A percentile compares a stretch with the other conserved stretches of the same genome.
Conservation (phyloP, 1,140 invertebrate genomes). For the Drosophila prosaltans region DNA sequence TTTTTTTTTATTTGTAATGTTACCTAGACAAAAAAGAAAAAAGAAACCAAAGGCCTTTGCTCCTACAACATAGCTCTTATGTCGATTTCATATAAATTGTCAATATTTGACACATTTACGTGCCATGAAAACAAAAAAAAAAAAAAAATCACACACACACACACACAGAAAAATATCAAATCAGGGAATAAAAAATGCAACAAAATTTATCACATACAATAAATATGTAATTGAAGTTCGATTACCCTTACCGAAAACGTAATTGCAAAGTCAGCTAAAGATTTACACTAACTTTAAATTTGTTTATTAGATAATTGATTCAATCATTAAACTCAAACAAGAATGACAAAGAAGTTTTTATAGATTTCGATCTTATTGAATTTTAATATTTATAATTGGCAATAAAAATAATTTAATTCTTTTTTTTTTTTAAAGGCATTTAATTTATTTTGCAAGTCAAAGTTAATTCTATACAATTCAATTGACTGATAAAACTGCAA, state of each 20-base stretch:
- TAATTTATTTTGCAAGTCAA: too few relatives aligned
- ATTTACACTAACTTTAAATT: too few relatives aligned
- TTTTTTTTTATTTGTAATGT: constrained; percentile 5
- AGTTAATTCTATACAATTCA: too few relatives aligned
- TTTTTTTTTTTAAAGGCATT: too few relatives aligned
- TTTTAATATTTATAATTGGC: too few relatives aligned
- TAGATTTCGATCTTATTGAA: too few relatives aligned
- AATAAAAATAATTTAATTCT: too few relatives aligned
- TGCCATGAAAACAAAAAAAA: constrained; percentile 45
- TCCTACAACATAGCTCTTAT: constrained; percentile 52
- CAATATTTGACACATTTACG: constrained; percentile 79
- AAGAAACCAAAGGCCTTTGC: constrained; percentile 4
- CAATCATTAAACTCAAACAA: too few relatives aligned
- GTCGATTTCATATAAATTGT: constrained; percentile 77
- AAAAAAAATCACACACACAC: constrained; percentile 21
- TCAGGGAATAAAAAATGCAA: constrained; percentile 2
- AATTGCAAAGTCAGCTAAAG: background rate
- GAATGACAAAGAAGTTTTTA: too few relatives aligned
- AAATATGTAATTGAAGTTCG: constrained; percentile 5
- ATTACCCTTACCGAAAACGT: background rate
- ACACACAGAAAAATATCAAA: constrained; percentile 18
- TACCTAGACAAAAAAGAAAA: constrained; percentile 5
- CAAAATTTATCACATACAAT: constrained; percentile 6
- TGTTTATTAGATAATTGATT: too few relatives aligned
- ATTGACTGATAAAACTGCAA: background rate